A percentile compares a stretch with the other conserved stretches of the same genome.
Evolutionary conservation across 2,113 vertebrate species (phyloP).

Genomic region (Actenoides lindsayi): DNA sequence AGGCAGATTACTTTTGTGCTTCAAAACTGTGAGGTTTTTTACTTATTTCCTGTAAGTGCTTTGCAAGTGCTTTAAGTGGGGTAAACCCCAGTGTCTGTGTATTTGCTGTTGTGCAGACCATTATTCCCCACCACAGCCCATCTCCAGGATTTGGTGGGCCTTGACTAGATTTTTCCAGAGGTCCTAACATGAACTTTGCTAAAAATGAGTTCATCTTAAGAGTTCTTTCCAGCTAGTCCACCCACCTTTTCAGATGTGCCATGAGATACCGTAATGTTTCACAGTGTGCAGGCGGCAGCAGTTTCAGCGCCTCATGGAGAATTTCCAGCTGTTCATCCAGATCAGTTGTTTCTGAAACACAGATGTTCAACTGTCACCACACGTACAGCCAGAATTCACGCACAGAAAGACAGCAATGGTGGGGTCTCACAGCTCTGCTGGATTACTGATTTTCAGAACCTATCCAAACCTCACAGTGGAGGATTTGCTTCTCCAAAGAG

Average conservation of each 20-base stretch:
- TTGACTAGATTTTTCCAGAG: not conserved
- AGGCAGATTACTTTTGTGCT: not conserved
- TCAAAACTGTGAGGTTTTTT: not conserved
- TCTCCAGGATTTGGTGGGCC: not conserved
- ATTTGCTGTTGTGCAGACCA: not conserved
- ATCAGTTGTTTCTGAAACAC: slow-evolving; percentile 86
- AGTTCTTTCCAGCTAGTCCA: not conserved
- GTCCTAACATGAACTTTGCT: not conserved
- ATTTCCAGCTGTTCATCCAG: slow-evolving; percentile 92
- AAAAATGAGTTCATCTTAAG: not conserved
- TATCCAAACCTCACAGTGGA: not conserved
- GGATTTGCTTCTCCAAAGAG: not conserved
- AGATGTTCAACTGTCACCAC: not conserved
- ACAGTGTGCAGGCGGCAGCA: slow-evolving; percentile 95
- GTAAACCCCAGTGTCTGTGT: not conserved
- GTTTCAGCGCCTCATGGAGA: slow-evolving; percentile 93
- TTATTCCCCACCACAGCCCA: not conserved
- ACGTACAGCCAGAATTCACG: not conserved
- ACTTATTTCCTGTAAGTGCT: not conserved
- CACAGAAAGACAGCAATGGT: not conserved
- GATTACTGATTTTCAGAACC: not conserved
- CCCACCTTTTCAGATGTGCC: slow-evolving; percentile 97
- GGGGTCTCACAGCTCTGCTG: not conserved
- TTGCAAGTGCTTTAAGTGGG: not conserved
- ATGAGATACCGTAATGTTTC: slow-evolving; percentile 97